Evolutionary conservation across 2,797 vertebrate species (phyloP).

Genomic region (Brachyrhaphis roseni): DNA sequence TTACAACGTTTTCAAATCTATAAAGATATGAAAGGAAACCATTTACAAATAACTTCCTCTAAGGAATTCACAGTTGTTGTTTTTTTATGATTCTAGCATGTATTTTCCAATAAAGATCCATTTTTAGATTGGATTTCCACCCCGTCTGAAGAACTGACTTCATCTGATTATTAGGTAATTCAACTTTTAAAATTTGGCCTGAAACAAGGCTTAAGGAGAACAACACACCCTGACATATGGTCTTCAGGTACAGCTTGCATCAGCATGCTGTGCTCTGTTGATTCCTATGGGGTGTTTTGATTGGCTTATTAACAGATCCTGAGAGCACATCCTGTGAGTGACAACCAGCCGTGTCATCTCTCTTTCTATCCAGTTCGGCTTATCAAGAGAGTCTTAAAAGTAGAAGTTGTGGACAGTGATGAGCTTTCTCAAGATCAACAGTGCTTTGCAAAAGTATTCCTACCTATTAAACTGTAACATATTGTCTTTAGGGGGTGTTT

Average conservation of each 20-base stretch:
- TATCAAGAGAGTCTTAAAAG: not conserved
- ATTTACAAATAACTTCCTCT: not conserved
- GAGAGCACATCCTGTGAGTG: conserved; percentile 46
- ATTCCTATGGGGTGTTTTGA: conserved; percentile 63
- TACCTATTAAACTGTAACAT: not conserved
- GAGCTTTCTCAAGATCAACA: conserved; percentile 5
- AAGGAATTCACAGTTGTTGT: not conserved
- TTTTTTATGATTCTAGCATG: not conserved
- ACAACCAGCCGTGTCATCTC: conserved; percentile 28
- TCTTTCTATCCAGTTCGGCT: conserved; percentile 8
- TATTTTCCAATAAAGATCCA: not conserved
- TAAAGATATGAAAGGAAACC: not conserved
- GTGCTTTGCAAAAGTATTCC: not conserved
- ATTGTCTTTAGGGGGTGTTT: not conserved
- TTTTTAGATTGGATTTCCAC: not conserved
- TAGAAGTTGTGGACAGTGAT: not conserved
- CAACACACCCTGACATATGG: conserved; percentile 6
- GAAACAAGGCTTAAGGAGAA: not conserved
- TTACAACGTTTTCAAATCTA: conserved; percentile 7
- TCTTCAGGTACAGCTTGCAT: conserved; percentile 1
- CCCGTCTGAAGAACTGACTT: not conserved
- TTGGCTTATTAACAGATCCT: conserved; percentile 76
- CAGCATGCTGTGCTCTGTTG: conserved; percentile 36
- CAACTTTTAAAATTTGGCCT: conserved; percentile 3
- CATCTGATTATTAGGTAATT: not conserved